Percentiles rank a stretch among this genome's conserved stretches.
phyloP scores from a whole-genome alignment of 2,113 vertebrate species.

The Natator depressus region DNA sequence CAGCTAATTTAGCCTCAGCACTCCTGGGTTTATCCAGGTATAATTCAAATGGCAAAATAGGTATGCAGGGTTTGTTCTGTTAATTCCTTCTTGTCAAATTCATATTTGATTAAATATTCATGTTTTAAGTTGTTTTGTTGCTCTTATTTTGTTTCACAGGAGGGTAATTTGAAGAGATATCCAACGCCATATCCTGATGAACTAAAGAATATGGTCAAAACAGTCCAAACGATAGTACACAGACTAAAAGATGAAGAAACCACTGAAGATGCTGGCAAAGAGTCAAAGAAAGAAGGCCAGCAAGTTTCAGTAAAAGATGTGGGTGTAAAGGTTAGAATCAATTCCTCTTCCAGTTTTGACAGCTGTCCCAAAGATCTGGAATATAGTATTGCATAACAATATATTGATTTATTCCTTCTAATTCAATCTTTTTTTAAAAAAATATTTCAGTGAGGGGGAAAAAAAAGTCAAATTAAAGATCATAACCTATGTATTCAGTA shows the following conservation, averaged over 20 bases:
- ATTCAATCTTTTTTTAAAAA: background rate
- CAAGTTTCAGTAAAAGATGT: conserved; percentile 88
- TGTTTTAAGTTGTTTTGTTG: background rate
- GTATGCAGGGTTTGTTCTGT: background rate
- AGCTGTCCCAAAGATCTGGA: background rate
- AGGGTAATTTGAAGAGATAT: conserved; percentile 97
- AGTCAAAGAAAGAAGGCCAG: conserved; percentile 84
- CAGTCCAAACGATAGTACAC: conserved; percentile 96
- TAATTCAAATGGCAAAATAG: background rate
- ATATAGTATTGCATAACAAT: background rate
- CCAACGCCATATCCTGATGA: conserved; percentile 98
- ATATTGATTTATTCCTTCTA: background rate
- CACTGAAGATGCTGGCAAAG: conserved; percentile 83
- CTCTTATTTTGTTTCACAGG: conserved; percentile 77
- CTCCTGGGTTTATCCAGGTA: background rate
- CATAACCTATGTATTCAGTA: background rate
- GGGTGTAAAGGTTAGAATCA: conserved; percentile 88
- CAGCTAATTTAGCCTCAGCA: background rate
- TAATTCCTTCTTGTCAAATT: background rate
- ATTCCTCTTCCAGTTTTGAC: background rate
- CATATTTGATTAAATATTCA: background rate
- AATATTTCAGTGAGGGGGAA: background rate
- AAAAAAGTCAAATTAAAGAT: background rate
- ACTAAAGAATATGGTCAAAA: conserved; percentile 99
- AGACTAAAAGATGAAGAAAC: conserved; percentile 95